Evolutionary conservation across 2,113 vertebrate genomes (phyloP), one percentile per base, ranked within the genome.

Genomic region (Neolamprologus fasciatus): DNA sequence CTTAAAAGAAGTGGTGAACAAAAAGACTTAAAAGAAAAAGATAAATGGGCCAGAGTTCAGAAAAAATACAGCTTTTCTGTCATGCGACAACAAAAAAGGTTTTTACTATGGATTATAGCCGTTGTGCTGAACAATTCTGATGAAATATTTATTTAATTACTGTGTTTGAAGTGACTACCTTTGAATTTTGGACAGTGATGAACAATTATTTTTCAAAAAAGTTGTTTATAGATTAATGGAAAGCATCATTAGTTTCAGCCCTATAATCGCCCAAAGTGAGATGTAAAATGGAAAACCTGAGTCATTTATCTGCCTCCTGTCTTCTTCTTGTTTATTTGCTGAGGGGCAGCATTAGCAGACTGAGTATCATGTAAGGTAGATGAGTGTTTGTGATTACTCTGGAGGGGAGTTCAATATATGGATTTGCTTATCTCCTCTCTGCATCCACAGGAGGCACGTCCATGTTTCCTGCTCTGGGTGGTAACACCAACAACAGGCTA

Each of bases 351-450:
- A 78, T 78, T 50, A 50, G 76, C 66, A 23, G 71, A 50, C 42
- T 33, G 45, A 51, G 45, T 51, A 91, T 90, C 90, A 87, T 86
- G 82, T 87, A 51, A 76, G 87, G 81, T 83, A 57, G 57, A 81
- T 89, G 45, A 40, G 86, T 81, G 76, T 58, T 73, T 89, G 91
- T 87, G 84, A 88, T 90, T 82, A 89, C 89, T 88, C 84, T 55
- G 55, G 80, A 86, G 80, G 28, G 79, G 71, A 21, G 57, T 9
- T 94, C 89, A 37, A 92, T 94, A 89, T 90, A 93, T 94, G 50
- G 92, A 95, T 95, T 89, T 92, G 81, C 88, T 94, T 88, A 89
- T 90, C 85, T 85, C 73, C 35, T 73, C 76, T n/a, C 7, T 79
- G 80, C 71, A 51, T 88, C 85, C 83, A 42, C 47, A 19, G 83